Percentiles rank a stretch among this genome's conserved stretches.
Evolutionary conservation across 2,113 vertebrate species (phyloP).

Genomic region (Circaetus cinerascens): DNA sequence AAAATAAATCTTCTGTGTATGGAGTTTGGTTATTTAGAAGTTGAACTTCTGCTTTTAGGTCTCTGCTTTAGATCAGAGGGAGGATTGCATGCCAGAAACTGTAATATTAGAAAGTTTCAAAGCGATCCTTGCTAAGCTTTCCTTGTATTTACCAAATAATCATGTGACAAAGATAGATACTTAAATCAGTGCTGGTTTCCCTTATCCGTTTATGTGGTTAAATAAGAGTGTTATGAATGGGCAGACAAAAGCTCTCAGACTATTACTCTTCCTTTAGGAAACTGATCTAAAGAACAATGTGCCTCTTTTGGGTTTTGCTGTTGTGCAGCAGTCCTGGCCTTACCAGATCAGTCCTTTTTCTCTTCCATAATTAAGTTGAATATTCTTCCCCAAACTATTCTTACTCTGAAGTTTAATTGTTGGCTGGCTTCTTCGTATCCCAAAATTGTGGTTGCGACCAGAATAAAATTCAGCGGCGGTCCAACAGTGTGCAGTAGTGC

Average conservation of each 20-base stretch:
- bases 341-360: background rate
- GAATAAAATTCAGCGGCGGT: background rate
- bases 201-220: background rate
- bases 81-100: background rate
- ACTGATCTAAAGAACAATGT: background rate
- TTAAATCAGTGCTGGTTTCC: background rate
- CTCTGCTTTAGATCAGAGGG: constrained; percentile 18
- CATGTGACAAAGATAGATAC: background rate
- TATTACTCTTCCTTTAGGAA: background rate
- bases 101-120: constrained; percentile 38
- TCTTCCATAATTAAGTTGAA: background rate
- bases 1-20: background rate
- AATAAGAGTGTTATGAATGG: background rate
- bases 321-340: background rate
- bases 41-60: constrained; percentile 4
- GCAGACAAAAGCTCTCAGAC: background rate
- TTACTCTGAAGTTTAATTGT: background rate
- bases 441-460: fast-evolving
- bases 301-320: background rate
- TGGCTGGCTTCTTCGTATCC: background rate
- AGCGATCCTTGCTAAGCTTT: background rate
- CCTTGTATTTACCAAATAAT: background rate
- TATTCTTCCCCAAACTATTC: background rate
- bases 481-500: background rate
- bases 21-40: background rate